Conservation (phyloP, 2,113 vertebrate genomes). For the Halcyon senegalensis region DNA sequence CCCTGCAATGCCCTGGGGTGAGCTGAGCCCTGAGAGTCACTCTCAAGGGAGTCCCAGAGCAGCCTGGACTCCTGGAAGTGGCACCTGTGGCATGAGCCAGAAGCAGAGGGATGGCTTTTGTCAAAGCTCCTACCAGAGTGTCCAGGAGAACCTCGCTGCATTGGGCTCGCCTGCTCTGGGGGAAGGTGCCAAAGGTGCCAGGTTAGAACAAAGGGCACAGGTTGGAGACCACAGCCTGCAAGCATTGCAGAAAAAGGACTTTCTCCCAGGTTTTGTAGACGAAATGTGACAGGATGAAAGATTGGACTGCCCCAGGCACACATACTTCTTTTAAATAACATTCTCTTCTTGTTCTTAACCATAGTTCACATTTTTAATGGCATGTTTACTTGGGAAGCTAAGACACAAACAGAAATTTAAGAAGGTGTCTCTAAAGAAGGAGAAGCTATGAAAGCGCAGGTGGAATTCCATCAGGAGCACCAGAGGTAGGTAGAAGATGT, state of each 20-base stretch:
- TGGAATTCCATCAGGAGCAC: not conserved
- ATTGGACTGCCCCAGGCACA: not conserved
- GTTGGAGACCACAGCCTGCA: not conserved
- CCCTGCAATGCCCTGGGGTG: constrained; percentile 34
- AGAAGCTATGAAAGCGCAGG: not conserved
- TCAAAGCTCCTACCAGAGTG: not conserved
- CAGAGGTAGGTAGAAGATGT: not conserved
- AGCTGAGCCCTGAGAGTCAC: not conserved
- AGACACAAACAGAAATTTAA: not conserved
- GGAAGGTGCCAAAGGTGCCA: not conserved
- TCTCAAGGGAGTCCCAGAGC: not conserved
- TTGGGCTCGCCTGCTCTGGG: not conserved
- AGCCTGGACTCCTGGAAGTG: not conserved
- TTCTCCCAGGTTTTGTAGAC: constrained; percentile 74
- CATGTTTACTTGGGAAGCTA: not conserved
- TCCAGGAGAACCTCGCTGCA: not conserved
- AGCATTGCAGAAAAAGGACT: not conserved
- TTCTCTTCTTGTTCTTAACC: not conserved
- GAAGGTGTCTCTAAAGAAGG: not conserved
- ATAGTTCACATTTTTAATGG: not conserved
- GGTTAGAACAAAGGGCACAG: not conserved
- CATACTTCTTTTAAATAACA: not conserved
- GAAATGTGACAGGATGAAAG: not conserved
- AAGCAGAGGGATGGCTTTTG: constrained; percentile 1
- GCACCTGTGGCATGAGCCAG: not conserved